Evolutionary conservation across 1,140 invertebrate genomes (phyloP).

Genomic region (Drosophila ohnishii): DNA sequence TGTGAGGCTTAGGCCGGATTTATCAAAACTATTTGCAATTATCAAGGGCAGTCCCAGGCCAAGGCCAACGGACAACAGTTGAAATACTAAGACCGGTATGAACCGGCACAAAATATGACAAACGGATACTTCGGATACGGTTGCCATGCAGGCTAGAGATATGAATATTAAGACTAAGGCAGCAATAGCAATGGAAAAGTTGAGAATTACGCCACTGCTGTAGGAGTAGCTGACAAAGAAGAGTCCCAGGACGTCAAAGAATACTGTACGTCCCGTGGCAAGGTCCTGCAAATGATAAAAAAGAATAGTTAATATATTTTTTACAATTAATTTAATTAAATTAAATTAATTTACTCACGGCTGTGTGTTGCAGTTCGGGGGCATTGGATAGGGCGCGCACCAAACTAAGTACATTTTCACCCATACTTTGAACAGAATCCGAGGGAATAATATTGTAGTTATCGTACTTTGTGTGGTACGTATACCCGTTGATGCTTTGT

Average conservation of each 20-base stretch:
- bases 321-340: constrained; percentile 83
- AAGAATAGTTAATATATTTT: not conserved
- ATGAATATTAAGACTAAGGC: constrained; percentile 79
- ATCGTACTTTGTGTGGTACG: constrained; percentile 95
- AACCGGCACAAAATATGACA: constrained; percentile 43
- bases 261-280: constrained; percentile 87
- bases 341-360: constrained; percentile 85
- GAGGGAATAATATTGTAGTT: constrained; percentile 88
- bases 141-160: constrained; percentile 57
- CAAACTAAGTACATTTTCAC: constrained; percentile 89
- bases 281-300: constrained; percentile 73
- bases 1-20: constrained; percentile 85
- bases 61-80: constrained; percentile 69
- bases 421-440: constrained; percentile 91
- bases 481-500: constrained; percentile 95
- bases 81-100: constrained; percentile 46
- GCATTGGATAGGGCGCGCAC: constrained; percentile 86
- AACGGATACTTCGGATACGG: constrained; percentile 31
- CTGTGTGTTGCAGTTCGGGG: constrained; percentile 84
- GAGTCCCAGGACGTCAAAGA: constrained; percentile 90
- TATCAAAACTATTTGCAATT: constrained; percentile 82
- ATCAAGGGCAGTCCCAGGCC: constrained; percentile 84
- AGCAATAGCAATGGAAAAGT: constrained; percentile 84
- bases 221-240: constrained; percentile 87
- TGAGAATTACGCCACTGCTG: constrained; percentile 84